Evolutionary conservation across 1,140 invertebrate species (phyloP).

Genomic region (Riptortus pedestris): DNA sequence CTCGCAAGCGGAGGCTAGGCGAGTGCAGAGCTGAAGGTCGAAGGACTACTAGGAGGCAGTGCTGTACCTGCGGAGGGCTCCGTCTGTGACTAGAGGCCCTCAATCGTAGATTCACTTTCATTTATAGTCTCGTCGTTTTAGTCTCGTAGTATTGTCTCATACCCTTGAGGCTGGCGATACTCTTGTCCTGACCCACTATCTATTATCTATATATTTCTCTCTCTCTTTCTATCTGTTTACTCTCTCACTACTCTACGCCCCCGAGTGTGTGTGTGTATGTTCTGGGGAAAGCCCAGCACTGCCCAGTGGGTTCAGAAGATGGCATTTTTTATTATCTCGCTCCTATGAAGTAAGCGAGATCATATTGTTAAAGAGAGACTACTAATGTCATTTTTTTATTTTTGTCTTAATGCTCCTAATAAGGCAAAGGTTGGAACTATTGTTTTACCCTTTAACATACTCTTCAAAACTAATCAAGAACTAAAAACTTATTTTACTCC

Average conservation of each 20-base stretch:
- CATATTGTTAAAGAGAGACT: too few species aligned
- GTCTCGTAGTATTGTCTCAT: slow-evolving; percentile 14
- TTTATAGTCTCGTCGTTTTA: slow-evolving; percentile 8
- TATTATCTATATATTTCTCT: neutral
- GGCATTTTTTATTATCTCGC: neutral
- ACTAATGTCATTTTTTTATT: neutral
- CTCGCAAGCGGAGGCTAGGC: neutral
- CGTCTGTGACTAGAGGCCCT: slow-evolving; percentile 10
- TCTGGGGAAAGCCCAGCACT: neutral
- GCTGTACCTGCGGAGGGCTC: slow-evolving; percentile 4
- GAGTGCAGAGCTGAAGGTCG: neutral
- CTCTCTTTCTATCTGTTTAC: neutral
- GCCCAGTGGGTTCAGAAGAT: neutral
- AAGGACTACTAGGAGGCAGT: slow-evolving; percentile 3
- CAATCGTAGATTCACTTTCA: neutral
- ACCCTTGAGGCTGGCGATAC: slow-evolving; percentile 6
- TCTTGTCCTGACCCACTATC: slow-evolving; percentile 5
- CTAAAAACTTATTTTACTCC: too few species aligned
- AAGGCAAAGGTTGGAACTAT: too few species aligned
- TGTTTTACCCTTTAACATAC: too few species aligned
- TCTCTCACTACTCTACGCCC: neutral
- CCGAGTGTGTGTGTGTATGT: neutral
- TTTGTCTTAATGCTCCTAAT: too few species aligned
- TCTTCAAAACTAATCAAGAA: too few species aligned
- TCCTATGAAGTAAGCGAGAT: too few species aligned